Conservation (phyloP, 37 sponge, comb jelly and placozoan genomes). For the Ianthella basta region DNA sequence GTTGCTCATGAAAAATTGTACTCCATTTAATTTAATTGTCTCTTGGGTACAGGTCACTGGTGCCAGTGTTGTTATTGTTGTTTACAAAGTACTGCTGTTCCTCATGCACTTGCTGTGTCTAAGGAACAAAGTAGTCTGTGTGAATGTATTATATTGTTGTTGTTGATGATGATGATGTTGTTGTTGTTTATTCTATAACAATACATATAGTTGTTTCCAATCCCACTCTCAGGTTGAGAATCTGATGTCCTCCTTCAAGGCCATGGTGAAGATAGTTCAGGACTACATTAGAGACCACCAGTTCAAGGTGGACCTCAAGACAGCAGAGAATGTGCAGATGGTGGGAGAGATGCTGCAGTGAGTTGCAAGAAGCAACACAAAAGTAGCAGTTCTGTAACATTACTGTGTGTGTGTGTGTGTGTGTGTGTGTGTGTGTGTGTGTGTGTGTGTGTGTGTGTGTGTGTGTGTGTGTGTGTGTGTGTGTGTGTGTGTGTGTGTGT, state of each 20-base stretch:
- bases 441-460: not conserved
- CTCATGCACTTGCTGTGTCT: not conserved
- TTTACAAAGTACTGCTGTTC: not conserved
- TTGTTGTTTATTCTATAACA: no score
- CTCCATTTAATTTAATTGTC: no score
- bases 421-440: not conserved
- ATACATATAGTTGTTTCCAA: no score
- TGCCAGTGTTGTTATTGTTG: no score
- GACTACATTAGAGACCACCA: not conserved
- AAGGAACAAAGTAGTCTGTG: no score
- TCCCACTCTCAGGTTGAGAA: not conserved
- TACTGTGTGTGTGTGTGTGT: no score
- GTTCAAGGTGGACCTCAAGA: not conserved
- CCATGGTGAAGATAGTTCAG: not conserved
- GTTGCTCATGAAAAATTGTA: no score
- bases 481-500: not conserved
- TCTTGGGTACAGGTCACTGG: no score
- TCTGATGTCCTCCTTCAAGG: not conserved
- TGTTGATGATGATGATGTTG: no score
- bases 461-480: not conserved
- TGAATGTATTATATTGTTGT: no score
- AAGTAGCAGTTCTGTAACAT: no score
- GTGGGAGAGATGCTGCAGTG: not conserved
- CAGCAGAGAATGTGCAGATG: slow-evolving; percentile 2
- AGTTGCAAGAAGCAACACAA: not conserved